Base-by-base conservation (phyloP, 2,113 vertebrate species). In the Trogon surrucura region DNA sequence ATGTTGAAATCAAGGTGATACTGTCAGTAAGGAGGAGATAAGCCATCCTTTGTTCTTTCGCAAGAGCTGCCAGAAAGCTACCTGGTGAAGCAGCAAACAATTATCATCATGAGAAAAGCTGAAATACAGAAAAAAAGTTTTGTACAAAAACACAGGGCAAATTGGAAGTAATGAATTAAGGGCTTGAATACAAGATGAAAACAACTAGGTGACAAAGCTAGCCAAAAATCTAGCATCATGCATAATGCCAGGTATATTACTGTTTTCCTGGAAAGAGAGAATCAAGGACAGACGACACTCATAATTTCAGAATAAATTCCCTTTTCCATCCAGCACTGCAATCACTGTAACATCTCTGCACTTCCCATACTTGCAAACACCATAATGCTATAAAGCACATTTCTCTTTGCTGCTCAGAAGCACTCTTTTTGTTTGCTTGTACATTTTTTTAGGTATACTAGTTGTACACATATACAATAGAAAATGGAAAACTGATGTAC, bases 41-140 rank as follows among this genome's bases (percentile, higher is more conserved):
- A 95, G 53, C 11, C 45, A 50, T 29, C 26, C 65, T 92, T 87
- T 90, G n/a, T 84, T 90, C 82, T 82, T 93, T 84, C 60, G 91
- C 44, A 67, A 51, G 26, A 60, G 54, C 77, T 88, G 29, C 60
- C 73, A 53, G 50, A 80, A 90, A 69, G 30, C 51, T 91, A 77
- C 25, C 67, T 45, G 44, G 44, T 66, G 53, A 93, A 84, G 61
- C 2, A 10, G 38, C 38, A 79, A 89, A 58, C 30, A 41, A n/a
- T 70, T 75, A 62, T 50, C 48, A 85, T 34, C 34, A 62, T 64
- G 38, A 81, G 7, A 77, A 74, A 88, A 83, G 17, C 17, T 25
- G 8, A 4, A 20, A n/a, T 22, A 6, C 29, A 51, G 25, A 36
- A 48, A 15, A 64, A 44, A 51, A 27, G 2, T n/a, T 73, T 89